Evolutionary conservation across 2,113 vertebrate genomes (phyloP).

Genomic region (Melanotaenia duboulayi): DNA sequence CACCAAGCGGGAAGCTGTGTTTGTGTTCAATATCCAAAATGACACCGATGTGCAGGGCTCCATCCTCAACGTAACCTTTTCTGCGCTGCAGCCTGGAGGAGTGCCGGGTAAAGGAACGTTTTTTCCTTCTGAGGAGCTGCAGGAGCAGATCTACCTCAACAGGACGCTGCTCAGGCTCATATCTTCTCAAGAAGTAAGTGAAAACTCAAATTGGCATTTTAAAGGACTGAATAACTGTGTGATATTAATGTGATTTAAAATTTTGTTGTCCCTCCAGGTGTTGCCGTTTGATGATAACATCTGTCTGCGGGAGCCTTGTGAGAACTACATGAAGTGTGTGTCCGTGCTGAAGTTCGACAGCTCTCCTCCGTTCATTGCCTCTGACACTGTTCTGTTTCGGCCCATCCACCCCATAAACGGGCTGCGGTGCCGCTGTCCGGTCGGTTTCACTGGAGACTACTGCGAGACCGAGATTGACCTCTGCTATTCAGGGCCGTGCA

Average conservation of each 20-base stretch:
- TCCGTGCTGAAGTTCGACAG: constrained; percentile 95
- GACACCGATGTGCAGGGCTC: constrained; percentile 92
- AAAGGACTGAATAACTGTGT: neutral
- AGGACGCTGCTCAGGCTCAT: constrained; percentile 90
- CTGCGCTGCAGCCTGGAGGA: constrained; percentile 89
- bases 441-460: constrained; percentile 94
- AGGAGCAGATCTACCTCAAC: constrained; percentile 98
- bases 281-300: constrained; percentile 98
- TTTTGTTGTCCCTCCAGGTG: constrained; percentile 73
- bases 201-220: neutral
- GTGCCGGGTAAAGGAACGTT: constrained; percentile 82
- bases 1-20: constrained; percentile 89
- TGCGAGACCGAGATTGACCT: constrained; percentile 97
- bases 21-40: constrained; percentile 96
- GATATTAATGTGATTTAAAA: neutral
- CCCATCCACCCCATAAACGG: constrained; percentile 97
- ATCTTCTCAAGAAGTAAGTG: constrained; percentile 86
- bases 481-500: constrained; percentile 94
- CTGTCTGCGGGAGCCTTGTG: constrained; percentile 94
- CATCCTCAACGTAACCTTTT: constrained; percentile 96
- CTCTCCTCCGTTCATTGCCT: constrained; percentile 94
- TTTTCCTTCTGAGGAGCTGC: constrained; percentile 94
- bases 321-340: constrained; percentile 99
- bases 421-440: constrained; percentile 92
- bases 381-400: constrained; percentile 92